Evolutionary conservation across 2,888 invertebrate species (phyloP).

Genomic region (Pseudococcus jackbeardsleyi): DNA sequence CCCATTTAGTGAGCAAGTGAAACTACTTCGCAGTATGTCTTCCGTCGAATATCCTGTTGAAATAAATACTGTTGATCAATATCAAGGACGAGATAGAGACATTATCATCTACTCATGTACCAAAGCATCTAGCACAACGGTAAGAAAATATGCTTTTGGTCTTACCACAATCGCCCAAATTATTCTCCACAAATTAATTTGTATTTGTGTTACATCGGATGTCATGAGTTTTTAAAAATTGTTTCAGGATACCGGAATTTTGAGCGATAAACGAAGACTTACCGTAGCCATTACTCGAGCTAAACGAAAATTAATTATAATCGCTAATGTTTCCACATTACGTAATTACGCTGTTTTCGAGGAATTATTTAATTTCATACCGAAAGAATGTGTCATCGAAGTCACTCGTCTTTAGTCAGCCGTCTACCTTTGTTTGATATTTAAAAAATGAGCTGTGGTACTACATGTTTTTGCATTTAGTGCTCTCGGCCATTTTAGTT

Average conservation of each 20-base stretch:
- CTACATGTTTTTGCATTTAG: too few species aligned
- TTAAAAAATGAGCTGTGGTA: background rate
- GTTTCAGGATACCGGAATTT: slow-evolving; percentile 78
- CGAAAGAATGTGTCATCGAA: slow-evolving; percentile 43
- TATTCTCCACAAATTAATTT: background rate
- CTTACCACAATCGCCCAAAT: background rate
- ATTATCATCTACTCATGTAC: slow-evolving; percentile 88
- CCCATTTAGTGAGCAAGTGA: slow-evolving; percentile 92
- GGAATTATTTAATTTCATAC: slow-evolving; percentile 70
- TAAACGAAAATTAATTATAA: slow-evolving; percentile 87
- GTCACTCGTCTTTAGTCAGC: background rate
- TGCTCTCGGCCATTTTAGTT: too few species aligned
- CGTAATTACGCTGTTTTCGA: slow-evolving; percentile 76
- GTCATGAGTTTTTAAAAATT: background rate
- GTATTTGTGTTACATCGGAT: background rate
- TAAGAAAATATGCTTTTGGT: slow-evolving; percentile 44
- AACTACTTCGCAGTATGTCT: slow-evolving; percentile 72
- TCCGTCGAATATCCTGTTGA: slow-evolving; percentile 73
- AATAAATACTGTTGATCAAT: slow-evolving; percentile 96
- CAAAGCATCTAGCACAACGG: slow-evolving; percentile 69
- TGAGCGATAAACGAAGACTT: slow-evolving; percentile 88
- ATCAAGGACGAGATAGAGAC: slow-evolving; percentile 95
- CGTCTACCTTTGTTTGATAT: too few species aligned
- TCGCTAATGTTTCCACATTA: slow-evolving; percentile 81
- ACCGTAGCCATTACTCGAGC: slow-evolving; percentile 96